These are phyloP conservation scores for Portunus trituberculatus DNA, from an alignment of 1,140 invertebrate species.

Conservation along the genomic window DNA sequence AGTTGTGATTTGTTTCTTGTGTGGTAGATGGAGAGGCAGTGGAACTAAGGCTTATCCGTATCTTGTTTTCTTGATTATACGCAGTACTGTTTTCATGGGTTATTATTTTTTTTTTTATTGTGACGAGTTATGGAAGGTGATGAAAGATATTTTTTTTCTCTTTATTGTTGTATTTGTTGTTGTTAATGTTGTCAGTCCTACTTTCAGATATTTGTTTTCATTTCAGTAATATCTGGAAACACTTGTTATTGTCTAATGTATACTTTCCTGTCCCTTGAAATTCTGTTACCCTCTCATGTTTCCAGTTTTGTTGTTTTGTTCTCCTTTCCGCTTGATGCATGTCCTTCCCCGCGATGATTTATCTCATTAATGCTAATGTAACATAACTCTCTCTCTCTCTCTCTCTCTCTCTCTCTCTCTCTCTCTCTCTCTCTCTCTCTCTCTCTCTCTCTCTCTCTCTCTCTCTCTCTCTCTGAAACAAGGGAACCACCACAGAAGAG, in stretches of 20 bases:
- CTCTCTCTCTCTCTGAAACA: constrained; percentile 21
- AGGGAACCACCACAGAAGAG: constrained; percentile 48
- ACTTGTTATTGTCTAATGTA: no score
- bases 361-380: not conserved
- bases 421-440: constrained; percentile 30
- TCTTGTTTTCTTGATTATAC: not conserved
- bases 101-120: not conserved
- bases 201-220: no score
- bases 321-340: not conserved
- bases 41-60: no score
- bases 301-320: no score
- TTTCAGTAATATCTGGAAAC: no score
- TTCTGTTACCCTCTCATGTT: no score
- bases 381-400: not conserved
- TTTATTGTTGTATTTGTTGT: no score
- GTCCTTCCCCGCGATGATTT: not conserved
- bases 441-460: constrained; percentile 45
- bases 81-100: not conserved
- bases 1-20: no score
- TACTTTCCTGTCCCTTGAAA: no score
- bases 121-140: no score
- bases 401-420: constrained; percentile 29
- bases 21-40: not conserved
- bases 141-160: no score
- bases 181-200: no score